Conservation (phyloP, 2,888 invertebrate genomes). For the Pediacus dermestoides region DNA sequence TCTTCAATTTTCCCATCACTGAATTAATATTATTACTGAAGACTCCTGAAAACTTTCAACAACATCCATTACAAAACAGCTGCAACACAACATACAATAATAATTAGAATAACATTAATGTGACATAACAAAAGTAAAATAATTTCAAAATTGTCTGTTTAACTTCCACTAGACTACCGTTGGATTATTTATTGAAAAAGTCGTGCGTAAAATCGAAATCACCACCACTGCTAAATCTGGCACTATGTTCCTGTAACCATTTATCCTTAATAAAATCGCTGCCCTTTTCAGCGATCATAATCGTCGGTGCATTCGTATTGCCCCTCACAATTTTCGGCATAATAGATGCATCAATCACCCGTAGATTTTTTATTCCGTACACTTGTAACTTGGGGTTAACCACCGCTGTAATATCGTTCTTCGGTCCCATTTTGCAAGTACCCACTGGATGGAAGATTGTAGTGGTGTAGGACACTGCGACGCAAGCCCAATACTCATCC, state of each 20-base stretch:
- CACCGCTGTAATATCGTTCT: conserved; percentile 59
- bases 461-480: conserved; percentile 60
- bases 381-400: conserved; percentile 63
- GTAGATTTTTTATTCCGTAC: conserved; percentile 58
- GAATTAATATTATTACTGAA: no score
- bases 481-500: conserved; percentile 63
- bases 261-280: conserved; percentile 44
- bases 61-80: no score
- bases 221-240: background rate
- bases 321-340: conserved; percentile 59
- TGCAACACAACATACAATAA: no score
- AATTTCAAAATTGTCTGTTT: no score
- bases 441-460: conserved; percentile 69
- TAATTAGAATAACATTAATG: no score
- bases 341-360: conserved; percentile 67
- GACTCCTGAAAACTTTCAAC: no score
- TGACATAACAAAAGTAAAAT: no score
- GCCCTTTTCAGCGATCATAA: conserved; percentile 50
- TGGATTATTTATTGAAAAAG: background rate
- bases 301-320: conserved; percentile 49
- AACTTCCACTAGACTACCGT: no score
- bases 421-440: conserved; percentile 69
- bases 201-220: no score
- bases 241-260: conserved; percentile 24
- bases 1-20: no score